Evolutionary conservation across 2,888 invertebrate species (phyloP), one percentile per base, ranked within the genome.

Genomic region (Galerucella pusilla): DNA sequence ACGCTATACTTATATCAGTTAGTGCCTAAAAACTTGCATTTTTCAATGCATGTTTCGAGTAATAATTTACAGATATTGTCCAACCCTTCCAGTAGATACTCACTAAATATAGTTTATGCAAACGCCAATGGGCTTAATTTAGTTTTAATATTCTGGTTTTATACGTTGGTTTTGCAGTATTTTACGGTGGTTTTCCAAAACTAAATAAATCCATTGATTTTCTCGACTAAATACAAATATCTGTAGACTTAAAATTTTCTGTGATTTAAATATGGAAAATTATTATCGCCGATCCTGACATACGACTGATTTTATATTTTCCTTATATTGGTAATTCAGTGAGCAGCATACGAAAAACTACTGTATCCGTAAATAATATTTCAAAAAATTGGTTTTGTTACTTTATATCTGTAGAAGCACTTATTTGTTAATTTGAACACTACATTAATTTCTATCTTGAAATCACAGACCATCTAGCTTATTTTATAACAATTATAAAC

Each of bases 1-100:
- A 57, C 20, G 12, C 46, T 46, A 46, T 46, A 46, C 49, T 49
- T 12, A 42, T 49, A 3, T 12, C 11, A 49, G 4, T 49, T 49
- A 49, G 14, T 49, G 4, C 49, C 49, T 57, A 42, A 63, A 61
- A 42, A 14, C 63, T 63, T 35, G 64, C 63, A 71, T 65, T 65
- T 64, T 57, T 28, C 54, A 71, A 65, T 71, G 71, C 71, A 71
- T 71, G 71, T 71, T 35, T 20, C n/a, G 45, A n/a, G 25, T 70
- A 68, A 57, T 54, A 65, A 66, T 70, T 12, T 68, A 16, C 25
- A 25, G 46, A 65, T 16, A n/a, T 63, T 42, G 14, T 68, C 12
- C 35, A 45, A 59, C 10, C 68, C 16, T 59, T 67, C 28, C 28
- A 61, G 28, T 9, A 42, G 35, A 7, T n/a, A 61, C 25, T 61